Conservation (phyloP, 2,888 invertebrate genomes). For the Meta bourneti region DNA sequence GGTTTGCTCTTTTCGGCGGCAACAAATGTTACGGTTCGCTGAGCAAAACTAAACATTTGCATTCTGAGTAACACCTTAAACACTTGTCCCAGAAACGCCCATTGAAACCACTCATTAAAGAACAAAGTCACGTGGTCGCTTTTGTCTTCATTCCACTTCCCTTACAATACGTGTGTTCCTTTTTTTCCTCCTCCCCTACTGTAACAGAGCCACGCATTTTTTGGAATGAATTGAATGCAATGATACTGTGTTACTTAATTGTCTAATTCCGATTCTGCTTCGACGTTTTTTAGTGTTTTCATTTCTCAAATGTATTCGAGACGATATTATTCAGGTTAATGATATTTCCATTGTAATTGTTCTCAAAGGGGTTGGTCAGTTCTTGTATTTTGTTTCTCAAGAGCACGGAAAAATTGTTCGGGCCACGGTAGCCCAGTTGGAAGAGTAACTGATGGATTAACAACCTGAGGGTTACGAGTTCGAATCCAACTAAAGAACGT, state of each 20-base stretch:
- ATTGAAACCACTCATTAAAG: constrained; percentile 53
- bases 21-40: constrained; percentile 35
- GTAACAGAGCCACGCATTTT: constrained; percentile 16
- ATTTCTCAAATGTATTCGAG: constrained; percentile 42
- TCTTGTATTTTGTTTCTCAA: constrained; percentile 7
- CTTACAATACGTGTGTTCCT: constrained; percentile 45
- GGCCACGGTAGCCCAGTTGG: too few species aligned
- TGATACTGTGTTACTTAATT: constrained; percentile 32
- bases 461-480: too few species aligned
- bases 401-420: constrained; percentile 6
- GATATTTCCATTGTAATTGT: constrained; percentile 50
- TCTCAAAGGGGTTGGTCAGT: constrained; percentile 14
- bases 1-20: neutral
- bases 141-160: constrained; percentile 50
- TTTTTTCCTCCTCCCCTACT: constrained; percentile 5
- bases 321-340: constrained; percentile 46
- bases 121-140: constrained; percentile 56
- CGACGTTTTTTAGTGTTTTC: neutral
- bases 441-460: too few species aligned
- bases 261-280: constrained; percentile 37
- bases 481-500: too few species aligned
- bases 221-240: constrained; percentile 46
- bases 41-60: constrained; percentile 60
- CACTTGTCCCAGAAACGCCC: constrained; percentile 71
- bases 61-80: constrained; percentile 58